Conservation (phyloP, 1,140 invertebrate genomes). For the Uloborus diversus region DNA sequence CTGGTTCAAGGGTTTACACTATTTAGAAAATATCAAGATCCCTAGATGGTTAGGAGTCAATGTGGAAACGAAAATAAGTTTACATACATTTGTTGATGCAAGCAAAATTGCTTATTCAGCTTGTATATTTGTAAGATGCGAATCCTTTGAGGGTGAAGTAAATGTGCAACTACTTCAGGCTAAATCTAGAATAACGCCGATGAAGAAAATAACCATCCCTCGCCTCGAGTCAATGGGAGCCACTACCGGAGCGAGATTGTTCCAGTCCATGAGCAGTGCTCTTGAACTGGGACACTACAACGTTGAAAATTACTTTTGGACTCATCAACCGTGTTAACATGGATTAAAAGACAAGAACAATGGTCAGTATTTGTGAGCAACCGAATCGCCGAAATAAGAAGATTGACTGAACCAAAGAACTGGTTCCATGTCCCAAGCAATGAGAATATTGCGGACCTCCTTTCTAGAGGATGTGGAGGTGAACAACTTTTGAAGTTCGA, state of each 20-base stretch:
- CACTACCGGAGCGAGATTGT: slow-evolving; percentile 1
- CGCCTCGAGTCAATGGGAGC: slow-evolving; percentile 7
- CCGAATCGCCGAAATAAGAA: slow-evolving; percentile 7
- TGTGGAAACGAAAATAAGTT: not conserved
- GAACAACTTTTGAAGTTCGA: not conserved
- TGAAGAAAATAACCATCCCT: slow-evolving; percentile 11
- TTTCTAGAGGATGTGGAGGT: not conserved
- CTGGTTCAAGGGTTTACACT: not conserved
- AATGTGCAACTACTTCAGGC: slow-evolving; percentile 12
- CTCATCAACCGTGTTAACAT: slow-evolving; percentile 18
- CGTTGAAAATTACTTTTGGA: slow-evolving; percentile 19
- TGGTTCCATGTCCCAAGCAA: slow-evolving; percentile 15
- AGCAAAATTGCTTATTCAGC: slow-evolving; percentile 26
- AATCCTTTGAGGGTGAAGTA: not conserved
- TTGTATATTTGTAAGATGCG: not conserved
- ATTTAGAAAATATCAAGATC: not conserved
- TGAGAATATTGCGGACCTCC: slow-evolving; percentile 11
- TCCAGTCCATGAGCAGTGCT: not conserved
- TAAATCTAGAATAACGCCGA: slow-evolving; percentile 24
- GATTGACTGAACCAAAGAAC: not conserved
- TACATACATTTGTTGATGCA: slow-evolving; percentile 8
- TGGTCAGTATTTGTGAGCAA: slow-evolving; percentile 34
- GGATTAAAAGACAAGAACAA: slow-evolving; percentile 9
- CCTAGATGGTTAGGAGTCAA: slow-evolving; percentile 5
- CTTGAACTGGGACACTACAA: not conserved